Evolutionary conservation across 23 tunicate genomes (phyloP), one percentile per base, ranked within the genome.

Genomic region (Trididemnum miniatum): DNA sequence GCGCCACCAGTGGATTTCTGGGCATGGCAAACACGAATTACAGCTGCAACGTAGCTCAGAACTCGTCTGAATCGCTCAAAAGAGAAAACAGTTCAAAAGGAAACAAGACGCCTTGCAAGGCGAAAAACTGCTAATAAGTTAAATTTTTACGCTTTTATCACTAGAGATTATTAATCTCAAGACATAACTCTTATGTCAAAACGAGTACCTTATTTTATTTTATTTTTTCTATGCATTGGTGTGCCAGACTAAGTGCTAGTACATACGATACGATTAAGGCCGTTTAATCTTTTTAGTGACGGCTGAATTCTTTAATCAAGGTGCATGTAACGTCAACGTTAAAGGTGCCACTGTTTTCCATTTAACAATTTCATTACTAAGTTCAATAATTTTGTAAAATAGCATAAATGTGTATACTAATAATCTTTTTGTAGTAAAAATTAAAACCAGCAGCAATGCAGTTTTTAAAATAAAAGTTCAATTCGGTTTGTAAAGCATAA

Each of bases 321-420:
- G 75, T 67, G 75, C 75, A 33, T 67, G 27, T 62, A 4, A 30
- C n/a, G 75, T 67, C 75, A 67, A 67, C 75, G 23, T 23, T 5
- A 31, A 67, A 31, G 75, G 75, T 67, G 75, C 75, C 75, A 67
- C 75, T 67, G 75, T 67, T 67, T 30, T 7, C 54, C 9, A 44
- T 7, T 44, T 44, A 9, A 44, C 54, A 9, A 7, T 44, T 44
- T 7, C 54, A 44, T 44, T 44, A 7, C 15, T 44, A 44, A 44
- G n/a, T n/a, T n/a, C n/a, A n/a, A n/a, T n/a, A n/a, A n/a, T n/a
- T n/a, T n/a, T n/a, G n/a, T n/a, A n/a, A n/a, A n/a, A n/a, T n/a
- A n/a, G n/a, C n/a, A n/a, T n/a, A n/a, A n/a, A n/a, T n/a, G n/a
- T n/a, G n/a, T n/a, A n/a, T n/a, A n/a, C n/a, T n/a, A n/a, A n/a